Evolutionary conservation across 2,888 invertebrate species (phyloP).

Genomic region (Ichneumon xanthorius): DNA sequence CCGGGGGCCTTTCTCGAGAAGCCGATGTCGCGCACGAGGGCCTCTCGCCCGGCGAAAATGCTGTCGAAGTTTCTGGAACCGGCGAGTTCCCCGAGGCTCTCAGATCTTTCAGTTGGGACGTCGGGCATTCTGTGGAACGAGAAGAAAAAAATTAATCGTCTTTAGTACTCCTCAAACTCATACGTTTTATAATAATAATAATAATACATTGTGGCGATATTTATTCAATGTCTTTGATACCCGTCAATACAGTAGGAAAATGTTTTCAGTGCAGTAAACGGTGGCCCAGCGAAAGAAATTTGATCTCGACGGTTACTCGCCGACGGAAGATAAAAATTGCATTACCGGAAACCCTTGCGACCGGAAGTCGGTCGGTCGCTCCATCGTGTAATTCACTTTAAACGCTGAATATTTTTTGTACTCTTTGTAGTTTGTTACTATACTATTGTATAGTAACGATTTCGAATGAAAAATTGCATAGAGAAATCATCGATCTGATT

Average conservation of each 20-base stretch:
- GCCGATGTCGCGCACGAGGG: constrained; percentile 23
- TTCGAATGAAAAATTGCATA: too few species aligned
- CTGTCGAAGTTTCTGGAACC: constrained; percentile 10
- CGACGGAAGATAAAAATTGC: neutral
- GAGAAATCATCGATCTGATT: neutral
- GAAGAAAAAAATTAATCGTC: neutral
- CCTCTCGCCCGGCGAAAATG: constrained; percentile 9
- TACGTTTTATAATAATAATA: neutral
- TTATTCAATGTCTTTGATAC: too few species aligned
- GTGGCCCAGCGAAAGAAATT: neutral
- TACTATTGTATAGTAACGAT: too few species aligned
- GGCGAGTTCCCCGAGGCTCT: constrained; percentile 65
- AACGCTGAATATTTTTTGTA: too few species aligned
- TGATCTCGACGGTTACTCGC: neutral
- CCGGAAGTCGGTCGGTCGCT: neutral
- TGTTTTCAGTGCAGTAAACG: too few species aligned
- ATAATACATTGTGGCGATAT: neutral
- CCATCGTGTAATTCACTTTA: neutral
- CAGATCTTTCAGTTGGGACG: constrained; percentile 69
- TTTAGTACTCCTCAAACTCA: neutral
- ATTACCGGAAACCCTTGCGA: neutral
- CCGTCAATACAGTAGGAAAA: too few species aligned
- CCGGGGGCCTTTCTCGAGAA: constrained; percentile 16
- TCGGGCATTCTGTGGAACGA: constrained; percentile 54
- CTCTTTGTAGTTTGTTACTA: too few species aligned